Evolutionary conservation across 2,113 vertebrate species (phyloP).

Genomic region (Pteruthius melanotis): DNA sequence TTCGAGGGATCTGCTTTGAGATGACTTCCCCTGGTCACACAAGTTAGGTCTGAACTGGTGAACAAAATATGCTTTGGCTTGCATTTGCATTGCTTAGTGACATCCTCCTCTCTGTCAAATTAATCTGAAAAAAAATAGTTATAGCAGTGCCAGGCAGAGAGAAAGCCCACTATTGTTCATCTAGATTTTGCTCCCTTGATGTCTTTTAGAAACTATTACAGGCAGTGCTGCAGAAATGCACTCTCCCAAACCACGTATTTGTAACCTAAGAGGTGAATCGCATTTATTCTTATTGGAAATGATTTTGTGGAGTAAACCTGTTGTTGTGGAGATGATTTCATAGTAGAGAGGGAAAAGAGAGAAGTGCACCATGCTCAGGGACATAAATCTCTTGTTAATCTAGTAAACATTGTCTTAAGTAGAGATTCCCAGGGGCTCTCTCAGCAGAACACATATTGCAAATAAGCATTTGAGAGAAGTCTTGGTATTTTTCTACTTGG

Average conservation of each 20-base stretch:
- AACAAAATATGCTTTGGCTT: neutral
- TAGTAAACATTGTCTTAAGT: neutral
- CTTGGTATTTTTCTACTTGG: neutral
- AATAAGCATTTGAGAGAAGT: neutral
- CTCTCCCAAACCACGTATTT: neutral
- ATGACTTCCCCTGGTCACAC: neutral
- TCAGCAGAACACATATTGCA: neutral
- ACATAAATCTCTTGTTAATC: neutral
- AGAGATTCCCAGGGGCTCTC: neutral
- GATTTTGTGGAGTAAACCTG: neutral
- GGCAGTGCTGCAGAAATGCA: neutral
- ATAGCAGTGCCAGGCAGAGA: neutral
- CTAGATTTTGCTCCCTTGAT: neutral
- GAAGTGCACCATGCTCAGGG: neutral
- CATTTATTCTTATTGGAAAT: neutral
- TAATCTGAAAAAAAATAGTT: neutral
- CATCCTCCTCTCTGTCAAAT: neutral
- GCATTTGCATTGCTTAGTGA: neutral
- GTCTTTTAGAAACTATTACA: neutral
- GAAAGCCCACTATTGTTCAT: neutral
- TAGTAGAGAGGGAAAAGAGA: neutral
- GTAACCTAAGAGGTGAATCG: neutral
- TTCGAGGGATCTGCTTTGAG: neutral
- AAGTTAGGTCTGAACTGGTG: neutral
- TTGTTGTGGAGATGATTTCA: neutral